phyloP scores from a whole-genome alignment of 2,888 invertebrate species.

The Erebia aethiops region DNA sequence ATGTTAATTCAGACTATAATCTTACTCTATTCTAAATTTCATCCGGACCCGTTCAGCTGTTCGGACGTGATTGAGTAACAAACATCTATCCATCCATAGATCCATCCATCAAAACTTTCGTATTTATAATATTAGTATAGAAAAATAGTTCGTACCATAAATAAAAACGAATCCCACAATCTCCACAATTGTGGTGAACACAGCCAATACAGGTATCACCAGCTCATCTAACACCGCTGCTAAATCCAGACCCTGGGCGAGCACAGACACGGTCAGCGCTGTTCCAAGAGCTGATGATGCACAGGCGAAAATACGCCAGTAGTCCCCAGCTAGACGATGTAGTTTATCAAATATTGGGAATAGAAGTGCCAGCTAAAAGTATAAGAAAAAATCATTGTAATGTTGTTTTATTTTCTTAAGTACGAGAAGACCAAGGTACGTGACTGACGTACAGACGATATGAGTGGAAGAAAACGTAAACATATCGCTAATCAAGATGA shows the following conservation, averaged over 20 bases:
- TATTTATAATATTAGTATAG: neutral
- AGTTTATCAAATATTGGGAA: constrained; percentile 74
- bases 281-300: constrained; percentile 71
- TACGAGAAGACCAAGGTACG: too few species aligned
- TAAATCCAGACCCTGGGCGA: constrained; percentile 64
- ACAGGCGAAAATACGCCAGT: constrained; percentile 73
- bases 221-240: constrained; percentile 67
- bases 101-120: too few species aligned
- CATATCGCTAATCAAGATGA: too few species aligned
- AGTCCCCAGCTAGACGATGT: constrained; percentile 65
- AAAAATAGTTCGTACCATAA: constrained; percentile 60
- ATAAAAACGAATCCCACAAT: constrained; percentile 74
- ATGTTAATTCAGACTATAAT: too few species aligned
- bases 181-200: constrained; percentile 66
- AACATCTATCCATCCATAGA: too few species aligned
- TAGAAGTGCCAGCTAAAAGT: constrained; percentile 69
- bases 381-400: constrained; percentile 44
- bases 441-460: too few species aligned
- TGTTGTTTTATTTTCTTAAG: too few species aligned
- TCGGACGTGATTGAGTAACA: too few species aligned
- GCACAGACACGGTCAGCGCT: constrained; percentile 64
- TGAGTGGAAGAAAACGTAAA: too few species aligned
- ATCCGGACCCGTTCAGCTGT: too few species aligned
- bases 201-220: constrained; percentile 64
- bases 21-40: too few species aligned